Conservation (phyloP, 1,140 invertebrate species). For the Sitobion miscanthi region DNA sequence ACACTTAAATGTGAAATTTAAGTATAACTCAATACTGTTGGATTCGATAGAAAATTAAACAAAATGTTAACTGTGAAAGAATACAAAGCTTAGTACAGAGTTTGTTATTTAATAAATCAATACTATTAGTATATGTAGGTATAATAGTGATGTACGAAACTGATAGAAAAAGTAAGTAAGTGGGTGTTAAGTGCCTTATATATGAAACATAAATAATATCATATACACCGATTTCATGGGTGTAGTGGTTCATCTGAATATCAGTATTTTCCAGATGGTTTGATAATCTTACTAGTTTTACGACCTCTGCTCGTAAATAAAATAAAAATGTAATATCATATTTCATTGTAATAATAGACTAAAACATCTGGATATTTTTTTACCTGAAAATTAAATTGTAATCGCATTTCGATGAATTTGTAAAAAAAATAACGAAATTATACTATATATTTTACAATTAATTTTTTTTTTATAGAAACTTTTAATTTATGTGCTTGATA, state of each 20-base stretch:
- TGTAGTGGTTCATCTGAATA: background rate
- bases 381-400: background rate
- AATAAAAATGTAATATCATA: background rate
- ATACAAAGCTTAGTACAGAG: background rate
- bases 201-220: background rate
- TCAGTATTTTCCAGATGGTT: background rate
- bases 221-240: background rate
- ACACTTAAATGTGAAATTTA: too few relatives aligned
- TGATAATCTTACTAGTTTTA: background rate
- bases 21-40: too few relatives aligned
- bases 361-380: background rate
- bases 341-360: background rate
- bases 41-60: background rate
- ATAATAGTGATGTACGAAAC: background rate
- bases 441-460: background rate
- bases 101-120: background rate
- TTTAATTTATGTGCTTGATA: background rate
- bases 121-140: background rate
- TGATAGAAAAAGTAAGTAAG: background rate
- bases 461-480: background rate
- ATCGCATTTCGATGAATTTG: background rate
- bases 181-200: background rate
- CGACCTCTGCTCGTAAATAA: background rate
- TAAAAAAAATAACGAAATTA: background rate
- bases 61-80: background rate